Conservation (phyloP, 2,113 vertebrate genomes). For the Ptyas mucosa region DNA sequence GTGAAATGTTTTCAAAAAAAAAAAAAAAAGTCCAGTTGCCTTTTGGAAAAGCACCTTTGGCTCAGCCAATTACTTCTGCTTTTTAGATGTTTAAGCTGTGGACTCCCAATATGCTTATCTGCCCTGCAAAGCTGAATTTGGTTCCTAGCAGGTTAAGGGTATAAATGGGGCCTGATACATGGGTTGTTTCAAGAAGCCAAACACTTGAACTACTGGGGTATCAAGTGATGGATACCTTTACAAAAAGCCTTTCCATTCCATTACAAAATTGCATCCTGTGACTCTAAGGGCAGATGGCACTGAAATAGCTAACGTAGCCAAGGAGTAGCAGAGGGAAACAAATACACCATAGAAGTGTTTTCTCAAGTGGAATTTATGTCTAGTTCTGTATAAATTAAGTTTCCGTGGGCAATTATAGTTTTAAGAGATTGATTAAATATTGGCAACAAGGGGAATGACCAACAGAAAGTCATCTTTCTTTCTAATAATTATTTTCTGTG, state of each 20-base stretch:
- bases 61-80: not conserved
- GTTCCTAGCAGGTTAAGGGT: not conserved
- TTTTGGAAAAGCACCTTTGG: too few species aligned
- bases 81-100: not conserved
- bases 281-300: not conserved
- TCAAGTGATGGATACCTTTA: not conserved
- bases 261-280: not conserved
- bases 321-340: not conserved
- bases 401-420: not conserved
- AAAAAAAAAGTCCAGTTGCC: too few species aligned
- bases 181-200: too few species aligned
- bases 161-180: too few species aligned
- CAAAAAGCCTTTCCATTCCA: not conserved
- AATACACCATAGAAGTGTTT: not conserved
- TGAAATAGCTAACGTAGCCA: not conserved
- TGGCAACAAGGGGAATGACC: not conserved
- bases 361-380: not conserved
- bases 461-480: not conserved
- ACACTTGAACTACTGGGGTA: not conserved
- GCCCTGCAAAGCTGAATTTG: not conserved
- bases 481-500: not conserved
- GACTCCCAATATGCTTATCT: not conserved
- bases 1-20: too few species aligned
- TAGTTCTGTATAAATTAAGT: not conserved
- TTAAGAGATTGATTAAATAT: not conserved